Percentiles rank a stretch among this genome's conserved stretches.
These are phyloP conservation scores for Syndactyla subalaris DNA, from an alignment of 2,797 vertebrate genomes.

Conservation along the genomic window DNA sequence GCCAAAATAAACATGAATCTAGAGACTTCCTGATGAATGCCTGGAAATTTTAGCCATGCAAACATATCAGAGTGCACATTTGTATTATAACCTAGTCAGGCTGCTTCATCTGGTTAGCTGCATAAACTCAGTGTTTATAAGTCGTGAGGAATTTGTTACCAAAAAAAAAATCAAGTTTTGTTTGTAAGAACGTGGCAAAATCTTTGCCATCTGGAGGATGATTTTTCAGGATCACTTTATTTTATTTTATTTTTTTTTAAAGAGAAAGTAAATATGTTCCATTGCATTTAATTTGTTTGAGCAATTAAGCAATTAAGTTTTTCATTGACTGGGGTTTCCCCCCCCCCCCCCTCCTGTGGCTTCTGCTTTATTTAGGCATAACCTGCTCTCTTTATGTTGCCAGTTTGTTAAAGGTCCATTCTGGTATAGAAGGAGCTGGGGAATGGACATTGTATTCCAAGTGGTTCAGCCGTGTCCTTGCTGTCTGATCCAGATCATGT, in stretches of 20 bases:
- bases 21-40: not conserved
- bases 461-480: rapidly evolving
- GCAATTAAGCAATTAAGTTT: conserved; percentile 13
- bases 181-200: conserved; percentile 34
- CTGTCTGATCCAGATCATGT: not conserved
- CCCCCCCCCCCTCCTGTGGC: not conserved
- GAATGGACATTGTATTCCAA: not conserved
- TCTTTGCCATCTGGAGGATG: not conserved
- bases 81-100: conserved; percentile 56
- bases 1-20: not conserved
- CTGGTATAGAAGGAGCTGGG: not conserved
- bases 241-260: not conserved
- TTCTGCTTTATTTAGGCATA: conserved; percentile 39
- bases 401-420: not conserved
- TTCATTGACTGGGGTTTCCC: not conserved
- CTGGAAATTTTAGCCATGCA: not conserved
- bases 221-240: conserved; percentile 18
- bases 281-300: conserved; percentile 17
- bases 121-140: conserved; percentile 8
- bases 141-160: conserved; percentile 50
- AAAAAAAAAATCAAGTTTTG: conserved; percentile 18
- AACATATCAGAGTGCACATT: not conserved
- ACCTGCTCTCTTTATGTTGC: not conserved
- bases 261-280: conserved; percentile 17
- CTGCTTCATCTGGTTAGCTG: conserved; percentile 19